Conservation (phyloP, 2,888 invertebrate genomes). For the Drosophila antonietae region DNA sequence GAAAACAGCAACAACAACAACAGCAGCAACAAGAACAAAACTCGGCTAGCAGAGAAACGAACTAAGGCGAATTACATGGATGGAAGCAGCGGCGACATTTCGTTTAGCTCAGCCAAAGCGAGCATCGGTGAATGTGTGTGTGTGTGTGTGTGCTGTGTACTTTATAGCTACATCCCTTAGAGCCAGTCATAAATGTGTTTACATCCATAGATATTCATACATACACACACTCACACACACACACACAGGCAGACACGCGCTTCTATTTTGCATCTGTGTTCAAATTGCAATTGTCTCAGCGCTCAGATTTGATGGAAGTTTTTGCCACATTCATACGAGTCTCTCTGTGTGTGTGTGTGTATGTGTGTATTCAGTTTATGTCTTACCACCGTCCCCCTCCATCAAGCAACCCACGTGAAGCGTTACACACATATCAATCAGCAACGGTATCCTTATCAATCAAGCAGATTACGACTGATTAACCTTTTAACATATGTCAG, state of each 20-base stretch:
- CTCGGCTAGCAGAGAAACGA: slow-evolving; percentile 25
- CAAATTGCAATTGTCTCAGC: slow-evolving; percentile 34
- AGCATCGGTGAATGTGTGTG: background rate
- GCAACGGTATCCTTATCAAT: slow-evolving; percentile 32
- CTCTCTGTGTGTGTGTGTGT: background rate
- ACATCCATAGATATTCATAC: slow-evolving; percentile 39
- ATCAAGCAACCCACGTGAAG: slow-evolving; percentile 5
- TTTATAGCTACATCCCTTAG: slow-evolving; percentile 38
- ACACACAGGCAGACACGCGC: slow-evolving; percentile 5
- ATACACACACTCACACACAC: slow-evolving; percentile 13
- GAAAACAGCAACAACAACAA: slow-evolving; percentile 29
- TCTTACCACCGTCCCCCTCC: background rate
- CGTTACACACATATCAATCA: slow-evolving; percentile 39
- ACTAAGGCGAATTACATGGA: slow-evolving; percentile 68
- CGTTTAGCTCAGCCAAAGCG: slow-evolving; percentile 26
- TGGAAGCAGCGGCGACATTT: slow-evolving; percentile 62
- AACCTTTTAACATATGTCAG: slow-evolving; percentile 40
- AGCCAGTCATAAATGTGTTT: slow-evolving; percentile 43
- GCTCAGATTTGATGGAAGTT: slow-evolving; percentile 11
- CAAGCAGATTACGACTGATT: slow-evolving; percentile 25
- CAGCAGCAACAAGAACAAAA: slow-evolving; percentile 8
- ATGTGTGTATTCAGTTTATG: background rate
- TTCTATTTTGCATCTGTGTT: slow-evolving; percentile 43
- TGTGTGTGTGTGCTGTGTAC: slow-evolving; percentile 20
- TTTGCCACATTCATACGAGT: background rate